Conservation (phyloP, 64 coral and sea anemone genomes). For the Acropora tenuis region DNA sequence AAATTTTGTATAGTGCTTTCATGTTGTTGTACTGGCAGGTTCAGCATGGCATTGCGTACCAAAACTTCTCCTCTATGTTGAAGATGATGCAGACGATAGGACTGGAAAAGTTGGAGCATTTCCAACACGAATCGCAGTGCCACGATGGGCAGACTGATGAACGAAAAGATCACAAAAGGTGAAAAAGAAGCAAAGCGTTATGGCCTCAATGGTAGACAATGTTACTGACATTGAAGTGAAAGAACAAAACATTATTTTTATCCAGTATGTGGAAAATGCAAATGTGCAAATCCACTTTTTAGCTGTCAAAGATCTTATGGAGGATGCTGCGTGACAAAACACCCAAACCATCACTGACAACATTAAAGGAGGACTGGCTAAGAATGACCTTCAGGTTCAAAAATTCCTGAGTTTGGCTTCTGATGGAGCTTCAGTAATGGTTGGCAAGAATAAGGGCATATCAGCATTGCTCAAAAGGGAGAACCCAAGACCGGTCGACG, state of each 20-base stretch:
- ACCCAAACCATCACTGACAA: conserved; percentile 49
- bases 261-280: neutral
- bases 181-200: conserved; percentile 9
- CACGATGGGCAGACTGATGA: neutral
- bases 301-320: conserved; percentile 17
- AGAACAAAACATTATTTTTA: conserved; percentile 32
- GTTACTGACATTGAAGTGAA: conserved; percentile 32
- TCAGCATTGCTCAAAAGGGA: conserved; percentile 50
- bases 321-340: conserved; percentile 12
- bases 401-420: conserved; percentile 51
- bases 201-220: conserved; percentile 12
- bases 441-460: conserved; percentile 32
- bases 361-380: conserved; percentile 55
- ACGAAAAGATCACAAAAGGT: conserved; percentile 22
- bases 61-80: too few relatives aligned
- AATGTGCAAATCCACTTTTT: conserved; percentile 16
- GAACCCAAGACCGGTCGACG: conserved; percentile 26
- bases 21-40: neutral
- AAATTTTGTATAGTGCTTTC: neutral
- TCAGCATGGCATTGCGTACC: too few relatives aligned
- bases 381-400: conserved; percentile 15
- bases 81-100: neutral
- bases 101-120: conserved; percentile 33
- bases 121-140: conserved; percentile 7
- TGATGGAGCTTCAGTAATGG: conserved; percentile 62